Evolutionary conservation across 1,140 invertebrate genomes (phyloP).

Genomic region (Pteromalus puparum): DNA sequence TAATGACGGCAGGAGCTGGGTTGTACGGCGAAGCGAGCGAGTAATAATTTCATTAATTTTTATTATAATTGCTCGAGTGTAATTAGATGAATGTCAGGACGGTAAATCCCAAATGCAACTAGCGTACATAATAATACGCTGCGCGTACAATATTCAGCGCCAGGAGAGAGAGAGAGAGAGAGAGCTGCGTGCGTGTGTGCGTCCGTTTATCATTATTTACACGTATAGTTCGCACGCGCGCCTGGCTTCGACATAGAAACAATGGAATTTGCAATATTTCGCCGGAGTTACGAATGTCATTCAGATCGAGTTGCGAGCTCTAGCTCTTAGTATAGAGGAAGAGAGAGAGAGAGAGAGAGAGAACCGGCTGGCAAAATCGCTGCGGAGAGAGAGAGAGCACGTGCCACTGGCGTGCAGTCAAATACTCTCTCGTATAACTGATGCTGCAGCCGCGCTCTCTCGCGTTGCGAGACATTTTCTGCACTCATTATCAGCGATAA

Average conservation of each 20-base stretch:
- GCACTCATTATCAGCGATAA: conserved; percentile 49
- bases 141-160: conserved; percentile 46
- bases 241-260: conserved; percentile 28
- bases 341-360: neutral
- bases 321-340: neutral
- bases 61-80: conserved; percentile 49
- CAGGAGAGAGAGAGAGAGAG: conserved; percentile 14
- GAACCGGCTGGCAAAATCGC: neutral
- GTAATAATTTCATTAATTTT: conserved; percentile 55
- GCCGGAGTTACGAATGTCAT: neutral
- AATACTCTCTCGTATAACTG: neutral
- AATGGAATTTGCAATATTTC: conserved; percentile 51
- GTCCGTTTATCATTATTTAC: conserved; percentile 52
- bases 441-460: neutral
- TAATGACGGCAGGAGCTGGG: neutral
- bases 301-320: neutral
- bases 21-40: neutral
- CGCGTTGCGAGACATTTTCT: conserved; percentile 18
- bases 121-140: conserved; percentile 51
- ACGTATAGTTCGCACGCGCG: neutral
- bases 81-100: conserved; percentile 53
- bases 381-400: conserved; percentile 10
- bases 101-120: conserved; percentile 54
- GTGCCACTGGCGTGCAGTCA: conserved; percentile 14
- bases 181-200: neutral